Evolutionary conservation across 2,888 invertebrate genomes (phyloP), one percentile per base, ranked within the genome.

Genomic region (Drosophila kuntzei): DNA sequence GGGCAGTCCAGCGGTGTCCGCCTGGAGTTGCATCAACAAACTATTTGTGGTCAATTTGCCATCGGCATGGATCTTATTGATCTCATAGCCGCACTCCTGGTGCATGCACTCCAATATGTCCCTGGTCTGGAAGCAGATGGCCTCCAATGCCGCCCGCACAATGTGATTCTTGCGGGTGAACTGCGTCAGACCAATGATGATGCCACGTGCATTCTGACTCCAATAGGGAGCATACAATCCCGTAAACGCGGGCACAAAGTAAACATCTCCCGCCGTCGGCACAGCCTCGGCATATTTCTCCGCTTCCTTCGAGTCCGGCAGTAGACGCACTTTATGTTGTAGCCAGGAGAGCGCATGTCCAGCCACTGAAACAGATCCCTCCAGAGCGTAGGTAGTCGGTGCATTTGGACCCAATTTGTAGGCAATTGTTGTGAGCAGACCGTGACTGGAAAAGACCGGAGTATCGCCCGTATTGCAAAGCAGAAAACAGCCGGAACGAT

Each of bases 221-320:
- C 99, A 99, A 90, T 99, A 98, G 0, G 99, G 99, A 57, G 99
- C 99, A 92, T 98, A 99, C 0, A 99, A 93, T 0, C 99, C 99
- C 46, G 96, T 97, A 91, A 99, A 99, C 0, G 99, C 99, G 0
- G 99, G 99, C 25, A 99, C 99, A 92, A 99, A 99, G 92, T 98
- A 99, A 12, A 99, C 98, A 86, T 98, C 99, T 0, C 97, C 97
- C 0, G 98, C 97, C 44, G 96, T 96, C 84, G 96, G 95, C 34
- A 99, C 99, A 73, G 94, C 94, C 27, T 95, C 94, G 0, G 97
- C 97, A 54, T 97, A 94, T 20, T 94, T 82, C 79, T 95, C 95
- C 0, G 95, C 95, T 55, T 95, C 95, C 55, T 95, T 94, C 0
- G 96, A 95, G 77, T 96, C 95, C 34, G 95, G 94, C 71, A 99